Evolutionary conservation across 1,140 invertebrate species (phyloP).

Genomic region (Eufriesea mexicana): DNA sequence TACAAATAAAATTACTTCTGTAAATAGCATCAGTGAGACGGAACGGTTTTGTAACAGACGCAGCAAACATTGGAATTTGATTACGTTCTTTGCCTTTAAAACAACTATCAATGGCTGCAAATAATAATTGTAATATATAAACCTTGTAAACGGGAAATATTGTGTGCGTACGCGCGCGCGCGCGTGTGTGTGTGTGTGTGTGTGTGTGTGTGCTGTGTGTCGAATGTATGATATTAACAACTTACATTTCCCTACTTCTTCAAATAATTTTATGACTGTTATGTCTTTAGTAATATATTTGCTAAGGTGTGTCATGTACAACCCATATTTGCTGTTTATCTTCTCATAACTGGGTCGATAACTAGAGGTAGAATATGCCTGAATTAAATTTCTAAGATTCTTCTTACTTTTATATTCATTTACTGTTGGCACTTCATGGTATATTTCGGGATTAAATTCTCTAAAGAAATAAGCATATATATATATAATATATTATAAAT

Average conservation of each 20-base stretch:
- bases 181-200: too few relatives aligned
- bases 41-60: conserved; percentile 72
- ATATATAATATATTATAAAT: conserved; percentile 12
- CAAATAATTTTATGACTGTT: conserved; percentile 73
- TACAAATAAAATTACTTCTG: conserved; percentile 60
- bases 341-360: conserved; percentile 74
- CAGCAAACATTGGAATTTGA: conserved; percentile 77
- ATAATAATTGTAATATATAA: conserved; percentile 32
- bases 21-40: conserved; percentile 70
- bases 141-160: neutral
- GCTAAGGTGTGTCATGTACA: conserved; percentile 71
- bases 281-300: conserved; percentile 74
- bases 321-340: conserved; percentile 67
- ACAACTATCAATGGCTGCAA: conserved; percentile 71
- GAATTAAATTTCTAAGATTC: conserved; percentile 75
- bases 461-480: conserved; percentile 52
- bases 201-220: too few relatives aligned
- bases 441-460: conserved; percentile 73
- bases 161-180: neutral
- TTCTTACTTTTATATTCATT: conserved; percentile 72
- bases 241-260: conserved; percentile 75
- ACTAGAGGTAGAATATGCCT: conserved; percentile 76
- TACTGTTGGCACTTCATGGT: conserved; percentile 71
- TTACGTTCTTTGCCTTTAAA: conserved; percentile 72
- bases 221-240: neutral